Conservation (phyloP, 2,888 invertebrate species). For the Macroteleia sp. region DNA sequence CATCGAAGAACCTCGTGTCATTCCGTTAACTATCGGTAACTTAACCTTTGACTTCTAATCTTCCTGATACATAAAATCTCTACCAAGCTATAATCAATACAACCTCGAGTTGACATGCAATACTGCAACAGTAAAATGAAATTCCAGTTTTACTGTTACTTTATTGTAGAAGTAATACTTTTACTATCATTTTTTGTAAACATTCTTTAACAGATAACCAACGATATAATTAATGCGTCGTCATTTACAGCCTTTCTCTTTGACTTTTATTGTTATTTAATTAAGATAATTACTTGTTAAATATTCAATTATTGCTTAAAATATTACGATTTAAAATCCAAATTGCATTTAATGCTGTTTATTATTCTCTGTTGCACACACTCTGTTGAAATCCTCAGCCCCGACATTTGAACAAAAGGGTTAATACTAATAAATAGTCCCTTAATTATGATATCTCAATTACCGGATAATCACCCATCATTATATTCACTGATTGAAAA, state of each 20-base stretch:
- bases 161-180: not conserved
- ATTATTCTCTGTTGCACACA: too few species aligned
- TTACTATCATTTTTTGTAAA: too few species aligned
- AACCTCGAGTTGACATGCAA: constrained; percentile 13
- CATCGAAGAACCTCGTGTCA: constrained; percentile 12
- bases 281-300: too few species aligned
- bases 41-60: constrained; percentile 45
- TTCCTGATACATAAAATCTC: constrained; percentile 46
- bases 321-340: too few species aligned
- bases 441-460: constrained; percentile 44
- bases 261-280: too few species aligned
- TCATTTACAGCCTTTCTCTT: too few species aligned
- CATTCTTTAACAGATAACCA: too few species aligned
- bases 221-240: too few species aligned
- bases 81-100: constrained; percentile 27
- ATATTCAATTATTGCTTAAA: too few species aligned
- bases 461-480: constrained; percentile 24
- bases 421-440: constrained; percentile 4
- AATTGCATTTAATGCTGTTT: too few species aligned
- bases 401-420: not conserved
- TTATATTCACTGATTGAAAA: constrained; percentile 14
- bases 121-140: constrained; percentile 6
- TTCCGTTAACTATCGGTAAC: constrained; percentile 30
- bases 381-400: too few species aligned
- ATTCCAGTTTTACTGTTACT: constrained; percentile 12